Percentiles rank a stretch among this genome's conserved stretches.
Conservation (phyloP, 2,797 vertebrate genomes). For the Vespertilio murinus region DNA sequence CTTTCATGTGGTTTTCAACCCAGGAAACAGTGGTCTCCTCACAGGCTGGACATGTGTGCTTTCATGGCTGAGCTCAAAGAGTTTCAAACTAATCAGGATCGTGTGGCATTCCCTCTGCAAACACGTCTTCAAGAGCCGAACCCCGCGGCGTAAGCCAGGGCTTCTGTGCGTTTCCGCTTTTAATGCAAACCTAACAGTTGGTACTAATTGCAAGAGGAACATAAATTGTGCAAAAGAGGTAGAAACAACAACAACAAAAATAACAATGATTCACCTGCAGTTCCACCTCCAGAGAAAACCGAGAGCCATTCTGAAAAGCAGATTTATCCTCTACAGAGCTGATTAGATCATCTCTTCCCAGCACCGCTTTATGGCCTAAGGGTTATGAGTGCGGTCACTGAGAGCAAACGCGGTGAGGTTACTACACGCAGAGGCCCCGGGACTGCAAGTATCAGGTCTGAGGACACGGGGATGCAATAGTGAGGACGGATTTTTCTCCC, state of each 20-base stretch:
- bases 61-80: not conserved
- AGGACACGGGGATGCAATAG: not conserved
- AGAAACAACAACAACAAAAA: not conserved
- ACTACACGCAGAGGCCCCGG: not conserved
- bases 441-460: not conserved
- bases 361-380: not conserved
- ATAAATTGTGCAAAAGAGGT: not conserved
- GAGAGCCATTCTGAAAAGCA: not conserved
- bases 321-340: not conserved
- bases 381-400: not conserved
- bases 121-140: not conserved
- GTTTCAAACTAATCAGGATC: not conserved
- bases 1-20: not conserved
- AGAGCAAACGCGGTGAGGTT: not conserved
- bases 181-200: not conserved
- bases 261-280: not conserved
- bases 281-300: not conserved
- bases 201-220: not conserved
- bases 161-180: not conserved
- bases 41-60: not conserved
- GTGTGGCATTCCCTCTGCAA: not conserved
- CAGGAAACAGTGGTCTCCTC: not conserved
- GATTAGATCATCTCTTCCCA: not conserved
- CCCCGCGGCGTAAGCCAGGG: not conserved
- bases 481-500: not conserved